Evolutionary conservation across 2,113 vertebrate genomes (phyloP).

Genomic region (Atherinomorus stipes): DNA sequence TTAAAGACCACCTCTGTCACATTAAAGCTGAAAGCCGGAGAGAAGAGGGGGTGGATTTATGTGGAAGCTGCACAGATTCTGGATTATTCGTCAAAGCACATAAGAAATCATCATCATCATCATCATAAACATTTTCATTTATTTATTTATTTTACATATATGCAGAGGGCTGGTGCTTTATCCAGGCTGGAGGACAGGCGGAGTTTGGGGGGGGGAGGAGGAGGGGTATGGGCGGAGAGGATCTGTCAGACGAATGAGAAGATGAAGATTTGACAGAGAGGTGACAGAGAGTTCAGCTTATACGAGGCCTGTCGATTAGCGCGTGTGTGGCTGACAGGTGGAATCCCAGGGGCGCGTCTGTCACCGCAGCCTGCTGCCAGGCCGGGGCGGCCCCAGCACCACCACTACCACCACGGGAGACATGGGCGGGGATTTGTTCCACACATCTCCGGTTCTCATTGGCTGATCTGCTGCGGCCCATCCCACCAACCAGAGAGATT

Average conservation of each 20-base stretch:
- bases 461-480: conserved; percentile 20
- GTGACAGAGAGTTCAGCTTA: conserved; percentile 89
- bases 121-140: background rate
- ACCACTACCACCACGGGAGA: conserved; percentile 78
- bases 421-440: conserved; percentile 39
- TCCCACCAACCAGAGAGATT: conserved; percentile 64
- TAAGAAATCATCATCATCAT: background rate
- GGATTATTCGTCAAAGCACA: conserved; percentile 26
- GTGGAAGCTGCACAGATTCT: conserved; percentile 34
- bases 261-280: conserved; percentile 92
- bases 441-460: conserved; percentile 46
- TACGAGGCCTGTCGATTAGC: conserved; percentile 90
- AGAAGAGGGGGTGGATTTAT: conserved; percentile 20
- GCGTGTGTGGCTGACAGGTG: conserved; percentile 90
- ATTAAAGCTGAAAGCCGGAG: conserved; percentile 61
- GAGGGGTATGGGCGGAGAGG: conserved; percentile 70
- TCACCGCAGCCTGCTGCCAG: conserved; percentile 76
- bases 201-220: conserved; percentile 42
- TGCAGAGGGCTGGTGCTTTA: conserved; percentile 12
- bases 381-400: conserved; percentile 69
- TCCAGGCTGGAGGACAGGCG: conserved; percentile 56
- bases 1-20: conserved; percentile 74
- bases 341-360: conserved; percentile 93
- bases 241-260: conserved; percentile 86
- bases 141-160: too few species aligned